A percentile compares a stretch with the other conserved stretches of the same genome.
phyloP scores from a whole-genome alignment of 2,113 vertebrate genomes.

The Hippocampus zosterae region DNA sequence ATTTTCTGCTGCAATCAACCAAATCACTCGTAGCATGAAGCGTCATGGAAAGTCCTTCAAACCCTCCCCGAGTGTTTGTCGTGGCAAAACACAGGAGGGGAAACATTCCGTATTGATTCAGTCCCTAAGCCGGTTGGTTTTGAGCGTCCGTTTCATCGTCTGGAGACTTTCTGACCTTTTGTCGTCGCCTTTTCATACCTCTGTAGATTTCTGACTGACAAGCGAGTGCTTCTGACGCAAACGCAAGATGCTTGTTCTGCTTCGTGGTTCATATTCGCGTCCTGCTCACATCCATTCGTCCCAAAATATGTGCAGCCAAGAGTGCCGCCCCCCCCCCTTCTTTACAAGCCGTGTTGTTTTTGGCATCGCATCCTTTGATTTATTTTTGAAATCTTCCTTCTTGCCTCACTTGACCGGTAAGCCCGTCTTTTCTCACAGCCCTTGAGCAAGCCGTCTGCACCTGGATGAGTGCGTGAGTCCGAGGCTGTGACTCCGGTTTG shows the following conservation, averaged over 20 bases:
- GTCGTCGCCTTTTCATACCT: constrained; percentile 56
- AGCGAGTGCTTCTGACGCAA: constrained; percentile 12
- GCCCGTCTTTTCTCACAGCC: constrained; percentile 27
- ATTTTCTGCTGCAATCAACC: constrained; percentile 59
- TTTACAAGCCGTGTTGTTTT: constrained; percentile 9
- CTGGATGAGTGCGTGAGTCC: constrained; percentile 32
- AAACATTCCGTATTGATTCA: constrained; percentile 14
- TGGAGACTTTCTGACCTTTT: constrained; percentile 42
- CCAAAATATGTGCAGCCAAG: constrained; percentile 5
- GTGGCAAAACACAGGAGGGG: constrained; percentile 8
- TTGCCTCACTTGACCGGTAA: constrained; percentile 10
- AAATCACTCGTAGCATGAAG: constrained; percentile 41
- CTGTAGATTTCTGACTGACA: constrained; percentile 42
- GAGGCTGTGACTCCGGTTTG: constrained; percentile 27
- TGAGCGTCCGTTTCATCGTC: constrained; percentile 25
- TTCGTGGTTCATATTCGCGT: constrained; percentile 7
- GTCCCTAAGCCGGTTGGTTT: constrained; percentile 19
- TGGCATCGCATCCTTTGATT: constrained; percentile 8
- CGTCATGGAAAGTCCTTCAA: constrained; percentile 49
- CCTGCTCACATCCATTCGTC: constrained; percentile 3
- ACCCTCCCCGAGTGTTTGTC: constrained; percentile 33
- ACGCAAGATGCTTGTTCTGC: constrained; percentile 18
- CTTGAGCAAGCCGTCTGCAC: constrained; percentile 33
- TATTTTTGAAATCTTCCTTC: not conserved
- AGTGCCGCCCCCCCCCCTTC: not conserved